Base-by-base conservation (phyloP, 2,797 vertebrate species). In the Furcifer pardalis region DNA sequence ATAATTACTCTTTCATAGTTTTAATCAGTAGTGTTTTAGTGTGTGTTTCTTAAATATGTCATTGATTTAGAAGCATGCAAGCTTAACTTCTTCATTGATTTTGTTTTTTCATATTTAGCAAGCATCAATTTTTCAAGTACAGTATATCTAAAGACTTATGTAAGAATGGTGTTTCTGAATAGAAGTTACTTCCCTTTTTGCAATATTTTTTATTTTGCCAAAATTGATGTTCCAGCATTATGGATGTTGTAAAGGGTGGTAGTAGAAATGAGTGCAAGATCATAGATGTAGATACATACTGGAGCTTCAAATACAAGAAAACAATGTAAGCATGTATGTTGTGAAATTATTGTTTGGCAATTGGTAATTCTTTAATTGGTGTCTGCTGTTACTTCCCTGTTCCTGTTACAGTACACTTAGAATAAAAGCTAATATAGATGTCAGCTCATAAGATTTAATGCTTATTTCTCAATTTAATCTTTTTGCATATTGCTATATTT, bases 81-180 rank as follows among this genome's bases (percentile, higher is more conserved):
- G 71, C 65, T 56, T 69, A 79, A 59, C 73, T 84, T 60, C 30
- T 85, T 83, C 84, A 46, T 1, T 84, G 81, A 81, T 84, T 30
- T 35, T 83, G 65, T 49, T 71, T 19, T 73, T 88, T 86, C 79
- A 56, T 73, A 79, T 85, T 78, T 82, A 84, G 83, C 59, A 52
- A 86, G 73, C 21, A 66, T 56, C 80, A 52, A 49, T 90, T 86
- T 85, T 79, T 42, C n/a, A 74, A 71, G 25, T 76, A 23, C 27
- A 71, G 25, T 76, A 23, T n/a, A 65, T 32, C 21, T 3, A 19
- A 8, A 88, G 40, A 83, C 13, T 35, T 69, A 46, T n/a, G 77
- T 62, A 76, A 52, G 40, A 44, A 40, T 75, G 71, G 4, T 49
- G 17, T 72, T 77, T 2, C 42, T 52, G 65, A 74, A 82, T 62